Percentiles rank a stretch among this genome's conserved stretches.
Evolutionary conservation across 2,113 vertebrate species (phyloP).

Genomic region (Cryptomyrus ogoouensis): DNA sequence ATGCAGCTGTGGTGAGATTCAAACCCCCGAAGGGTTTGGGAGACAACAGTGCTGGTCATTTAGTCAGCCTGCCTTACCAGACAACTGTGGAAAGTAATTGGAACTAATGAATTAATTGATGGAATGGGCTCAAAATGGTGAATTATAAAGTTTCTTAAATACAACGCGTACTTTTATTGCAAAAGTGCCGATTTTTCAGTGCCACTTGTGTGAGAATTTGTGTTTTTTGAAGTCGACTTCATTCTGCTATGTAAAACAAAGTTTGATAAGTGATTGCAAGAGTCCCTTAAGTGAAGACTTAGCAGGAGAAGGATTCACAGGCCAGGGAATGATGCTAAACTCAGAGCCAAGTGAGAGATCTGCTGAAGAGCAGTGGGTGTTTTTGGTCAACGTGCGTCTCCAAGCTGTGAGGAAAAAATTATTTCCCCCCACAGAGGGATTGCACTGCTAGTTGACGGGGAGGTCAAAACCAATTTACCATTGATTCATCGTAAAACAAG

Average conservation of each 20-base stretch:
- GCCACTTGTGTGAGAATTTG: neutral
- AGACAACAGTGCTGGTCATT: neutral
- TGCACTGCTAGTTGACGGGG: neutral
- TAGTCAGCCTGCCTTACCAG: neutral
- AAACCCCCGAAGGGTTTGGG: neutral
- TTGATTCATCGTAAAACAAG: slow-evolving; percentile 3
- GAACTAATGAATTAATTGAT: neutral
- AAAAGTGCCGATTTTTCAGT: neutral
- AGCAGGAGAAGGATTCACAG: neutral
- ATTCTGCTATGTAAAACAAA: neutral
- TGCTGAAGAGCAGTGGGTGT: neutral
- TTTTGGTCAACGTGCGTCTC: neutral
- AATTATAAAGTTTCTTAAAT: neutral
- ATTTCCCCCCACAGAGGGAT: neutral
- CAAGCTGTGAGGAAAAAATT: neutral
- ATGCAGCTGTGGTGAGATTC: neutral
- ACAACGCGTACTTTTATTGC: neutral
- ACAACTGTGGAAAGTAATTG: neutral
- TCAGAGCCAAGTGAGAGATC: neutral
- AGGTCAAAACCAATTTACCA: slow-evolving; percentile 11
- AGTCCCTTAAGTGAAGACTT: neutral
- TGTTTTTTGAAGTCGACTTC: neutral
- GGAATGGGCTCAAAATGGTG: neutral
- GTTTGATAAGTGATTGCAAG: neutral
- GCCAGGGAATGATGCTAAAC: neutral